A percentile compares a stretch with the other conserved stretches of the same genome.
phyloP scores from a whole-genome alignment of 2,888 invertebrate genomes.

The Cartodere bifasciata region DNA sequence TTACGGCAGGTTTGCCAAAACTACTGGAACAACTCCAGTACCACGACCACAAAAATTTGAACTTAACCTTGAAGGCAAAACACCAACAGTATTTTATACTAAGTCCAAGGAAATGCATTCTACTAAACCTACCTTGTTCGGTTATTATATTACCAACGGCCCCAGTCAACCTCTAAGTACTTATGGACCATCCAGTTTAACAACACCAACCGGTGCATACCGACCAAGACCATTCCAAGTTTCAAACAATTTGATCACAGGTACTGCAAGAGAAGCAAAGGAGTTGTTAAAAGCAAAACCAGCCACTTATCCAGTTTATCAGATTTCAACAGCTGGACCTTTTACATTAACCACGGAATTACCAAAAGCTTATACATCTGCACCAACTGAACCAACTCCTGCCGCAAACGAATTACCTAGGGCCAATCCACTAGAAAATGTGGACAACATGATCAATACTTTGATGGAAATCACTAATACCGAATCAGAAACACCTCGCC shows the following conservation, averaged over 20 bases:
- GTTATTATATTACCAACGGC: conserved; percentile 2
- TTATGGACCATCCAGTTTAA: not conserved
- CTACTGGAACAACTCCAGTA: conserved; percentile 27
- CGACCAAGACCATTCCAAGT: conserved; percentile 22
- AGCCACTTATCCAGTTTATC: conserved; percentile 20
- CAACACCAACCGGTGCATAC: not conserved
- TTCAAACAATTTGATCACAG: conserved; percentile 3
- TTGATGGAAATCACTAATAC: conserved; percentile 46
- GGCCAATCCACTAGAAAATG: too few species aligned
- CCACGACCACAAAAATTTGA: conserved; percentile 26
- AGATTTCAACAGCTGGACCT: conserved; percentile 30
- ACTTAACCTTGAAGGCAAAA: too few species aligned
- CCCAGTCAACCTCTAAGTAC: not conserved
- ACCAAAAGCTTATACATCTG: too few species aligned
- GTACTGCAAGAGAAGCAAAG: not conserved
- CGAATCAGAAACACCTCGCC: conserved; percentile 38
- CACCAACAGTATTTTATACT: too few species aligned
- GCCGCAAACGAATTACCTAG: too few species aligned
- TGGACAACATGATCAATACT: conserved; percentile 56
- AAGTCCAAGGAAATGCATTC: too few species aligned
- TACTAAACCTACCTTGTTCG: too few species aligned
- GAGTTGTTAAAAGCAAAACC: not conserved
- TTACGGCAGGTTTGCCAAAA: conserved; percentile 28
- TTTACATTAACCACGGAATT: conserved; percentile 22
- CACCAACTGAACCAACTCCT: conserved; percentile 23